phyloP scores from a whole-genome alignment of 1,140 invertebrate genomes.

The Mizuhopecten yessoensis region DNA sequence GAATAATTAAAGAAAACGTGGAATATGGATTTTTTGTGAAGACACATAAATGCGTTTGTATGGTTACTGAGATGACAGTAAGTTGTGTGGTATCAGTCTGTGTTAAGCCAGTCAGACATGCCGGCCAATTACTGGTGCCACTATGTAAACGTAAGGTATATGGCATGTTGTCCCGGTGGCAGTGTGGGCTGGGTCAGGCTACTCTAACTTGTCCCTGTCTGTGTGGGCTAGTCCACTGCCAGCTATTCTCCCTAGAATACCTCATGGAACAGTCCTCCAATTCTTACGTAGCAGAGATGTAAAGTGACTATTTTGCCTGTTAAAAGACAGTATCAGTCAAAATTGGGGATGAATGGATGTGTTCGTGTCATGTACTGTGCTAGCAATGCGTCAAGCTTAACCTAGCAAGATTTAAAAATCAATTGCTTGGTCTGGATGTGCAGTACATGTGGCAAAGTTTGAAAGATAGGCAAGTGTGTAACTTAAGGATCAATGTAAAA shows the following conservation, averaged over 20 bases:
- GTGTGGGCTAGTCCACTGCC: not conserved
- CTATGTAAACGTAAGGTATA: not conserved
- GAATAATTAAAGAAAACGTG: conserved; percentile 22
- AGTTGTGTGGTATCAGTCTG: not conserved
- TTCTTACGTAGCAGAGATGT: not conserved
- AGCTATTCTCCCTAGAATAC: not conserved
- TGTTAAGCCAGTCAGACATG: not conserved
- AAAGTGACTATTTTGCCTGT: conserved; percentile 23
- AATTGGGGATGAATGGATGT: not conserved
- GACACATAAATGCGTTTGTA: conserved; percentile 16
- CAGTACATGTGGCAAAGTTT: not conserved
- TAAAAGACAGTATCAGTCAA: not conserved
- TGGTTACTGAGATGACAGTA: conserved; percentile 8
- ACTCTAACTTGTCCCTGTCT: not conserved
- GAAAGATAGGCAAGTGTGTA: not conserved
- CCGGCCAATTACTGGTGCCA: not conserved
- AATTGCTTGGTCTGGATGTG: not conserved
- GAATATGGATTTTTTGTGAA: conserved; percentile 35
- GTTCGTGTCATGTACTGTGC: not conserved
- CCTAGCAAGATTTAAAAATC: conserved; percentile 11
- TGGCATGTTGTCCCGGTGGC: not conserved
- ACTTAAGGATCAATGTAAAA: not conserved
- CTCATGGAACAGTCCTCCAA: not conserved
- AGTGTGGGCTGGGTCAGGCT: not conserved
- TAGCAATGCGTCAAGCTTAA: not conserved